These are phyloP conservation scores for Macroglossus sobrinus DNA, from an alignment of 2,113 vertebrate genomes.

Conservation along the genomic window DNA sequence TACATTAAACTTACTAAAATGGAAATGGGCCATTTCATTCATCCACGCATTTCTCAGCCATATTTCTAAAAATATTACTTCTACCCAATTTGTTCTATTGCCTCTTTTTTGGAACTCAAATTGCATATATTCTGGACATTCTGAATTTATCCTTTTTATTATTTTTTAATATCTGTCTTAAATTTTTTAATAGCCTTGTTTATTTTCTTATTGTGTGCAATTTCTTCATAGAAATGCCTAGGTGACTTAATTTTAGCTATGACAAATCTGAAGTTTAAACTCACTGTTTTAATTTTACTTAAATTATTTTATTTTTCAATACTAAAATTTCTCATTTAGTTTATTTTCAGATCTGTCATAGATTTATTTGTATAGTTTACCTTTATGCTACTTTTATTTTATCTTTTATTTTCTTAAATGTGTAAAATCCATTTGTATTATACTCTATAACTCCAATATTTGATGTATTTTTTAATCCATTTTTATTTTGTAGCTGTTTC, in stretches of 20 bases:
- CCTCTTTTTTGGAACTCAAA: background rate
- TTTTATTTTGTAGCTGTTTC: background rate
- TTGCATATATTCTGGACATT: background rate
- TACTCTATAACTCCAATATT: background rate
- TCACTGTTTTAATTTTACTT: background rate
- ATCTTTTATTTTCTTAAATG: background rate
- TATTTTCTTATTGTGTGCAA: background rate
- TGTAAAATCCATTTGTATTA: background rate
- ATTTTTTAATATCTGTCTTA: background rate
- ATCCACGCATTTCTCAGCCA: background rate
- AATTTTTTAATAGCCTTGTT: background rate
- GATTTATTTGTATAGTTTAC: background rate
- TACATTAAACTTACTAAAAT: background rate
- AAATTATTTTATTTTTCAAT: background rate
- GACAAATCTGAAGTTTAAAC: background rate
- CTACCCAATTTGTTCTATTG: background rate
- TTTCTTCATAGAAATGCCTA: background rate
- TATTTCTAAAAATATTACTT: background rate
- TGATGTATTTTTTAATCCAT: background rate
- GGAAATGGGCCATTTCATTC: background rate
- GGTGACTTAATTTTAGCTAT: background rate
- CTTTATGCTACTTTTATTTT: background rate
- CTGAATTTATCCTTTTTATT: background rate
- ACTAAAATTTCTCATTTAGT: background rate
- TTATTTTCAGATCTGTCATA: background rate